Evolutionary conservation across 2,113 vertebrate genomes (phyloP), one percentile per base, ranked within the genome.

Genomic region (Felis chaus): DNA sequence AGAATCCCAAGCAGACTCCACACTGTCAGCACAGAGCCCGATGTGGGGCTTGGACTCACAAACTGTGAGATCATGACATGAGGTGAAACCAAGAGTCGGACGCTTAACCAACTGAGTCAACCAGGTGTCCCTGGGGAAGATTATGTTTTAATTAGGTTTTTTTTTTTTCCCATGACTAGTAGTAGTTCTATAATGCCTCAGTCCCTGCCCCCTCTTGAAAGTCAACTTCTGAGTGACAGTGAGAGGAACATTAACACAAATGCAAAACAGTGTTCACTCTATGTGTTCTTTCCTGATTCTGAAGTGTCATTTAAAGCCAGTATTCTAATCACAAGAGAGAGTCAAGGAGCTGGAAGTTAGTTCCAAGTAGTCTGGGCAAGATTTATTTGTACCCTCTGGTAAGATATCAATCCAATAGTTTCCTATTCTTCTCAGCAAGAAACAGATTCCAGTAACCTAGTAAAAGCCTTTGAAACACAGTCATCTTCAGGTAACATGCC

Each of bases 331-430:
- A 90, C 7, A 96, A 39, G 19, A 19, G 94, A 61, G 25, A 69
- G 53, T 85, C n/a, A 82, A 48, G 48, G 36, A 90, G 57, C 36
- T 81, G 13, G 65, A 95, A 85, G 85, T 81, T 39, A 69, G 10
- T 81, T 96, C 31, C 83, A 86, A 83, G 21, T 76, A 84, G 23
- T 7, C 7, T 78, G 81, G 50, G 41, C 29, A 92, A 66, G 9
- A 84, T 96, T 97, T 57, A 95, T 95, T 90, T 96, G 33, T 76
- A 66, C 12, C 21, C 33, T 81, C 92, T 94, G 36, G 50, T 68
- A 86, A 25, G 61, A 50, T 69, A 74, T 57, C 45, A 92, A 79
- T 48, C 63, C 41, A 90, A 33, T 39, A 82, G 25, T 71, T 83
- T 92, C 82, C 55, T 79, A 29, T 90, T 79, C 50, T 94, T 81